Conservation (phyloP, 2,113 vertebrate species). For the Phylloscopus trochilus region DNA sequence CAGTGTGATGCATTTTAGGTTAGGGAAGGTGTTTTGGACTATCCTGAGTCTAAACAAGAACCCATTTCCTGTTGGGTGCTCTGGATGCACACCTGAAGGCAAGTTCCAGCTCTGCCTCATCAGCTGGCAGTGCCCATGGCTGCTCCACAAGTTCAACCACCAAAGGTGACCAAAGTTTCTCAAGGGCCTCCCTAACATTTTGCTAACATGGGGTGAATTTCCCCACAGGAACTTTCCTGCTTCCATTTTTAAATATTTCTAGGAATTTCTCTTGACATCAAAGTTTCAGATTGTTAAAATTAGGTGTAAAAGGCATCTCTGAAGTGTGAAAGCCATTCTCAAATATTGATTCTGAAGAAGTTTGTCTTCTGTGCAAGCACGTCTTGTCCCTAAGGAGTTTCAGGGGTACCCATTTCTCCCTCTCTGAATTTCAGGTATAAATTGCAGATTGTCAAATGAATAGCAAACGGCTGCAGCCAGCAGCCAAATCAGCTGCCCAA, state of each 20-base stretch:
- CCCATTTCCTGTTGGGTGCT: neutral
- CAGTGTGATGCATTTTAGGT: neutral
- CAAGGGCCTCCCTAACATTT: neutral
- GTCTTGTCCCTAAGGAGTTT: neutral
- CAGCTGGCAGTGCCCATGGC: neutral
- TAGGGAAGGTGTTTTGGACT: neutral
- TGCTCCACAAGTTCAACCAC: neutral
- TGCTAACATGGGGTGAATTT: neutral
- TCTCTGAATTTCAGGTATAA: neutral
- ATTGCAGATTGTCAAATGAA: neutral
- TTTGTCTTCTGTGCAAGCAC: neutral
- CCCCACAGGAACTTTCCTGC: neutral
- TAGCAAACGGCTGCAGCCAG: neutral
- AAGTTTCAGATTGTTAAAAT: neutral
- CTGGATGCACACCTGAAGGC: neutral
- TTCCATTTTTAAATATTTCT: neutral
- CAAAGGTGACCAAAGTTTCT: neutral
- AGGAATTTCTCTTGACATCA: neutral
- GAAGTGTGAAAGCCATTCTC: neutral
- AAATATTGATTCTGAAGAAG: neutral
- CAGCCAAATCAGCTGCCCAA: neutral
- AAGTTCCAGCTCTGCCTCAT: neutral
- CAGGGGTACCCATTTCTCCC: neutral
- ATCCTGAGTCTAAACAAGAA: neutral
- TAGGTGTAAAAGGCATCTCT: neutral